Percentiles rank a stretch among this genome's conserved stretches.
phyloP scores from a whole-genome alignment of 2,888 invertebrate genomes.

The Oscheius sp. region DNA sequence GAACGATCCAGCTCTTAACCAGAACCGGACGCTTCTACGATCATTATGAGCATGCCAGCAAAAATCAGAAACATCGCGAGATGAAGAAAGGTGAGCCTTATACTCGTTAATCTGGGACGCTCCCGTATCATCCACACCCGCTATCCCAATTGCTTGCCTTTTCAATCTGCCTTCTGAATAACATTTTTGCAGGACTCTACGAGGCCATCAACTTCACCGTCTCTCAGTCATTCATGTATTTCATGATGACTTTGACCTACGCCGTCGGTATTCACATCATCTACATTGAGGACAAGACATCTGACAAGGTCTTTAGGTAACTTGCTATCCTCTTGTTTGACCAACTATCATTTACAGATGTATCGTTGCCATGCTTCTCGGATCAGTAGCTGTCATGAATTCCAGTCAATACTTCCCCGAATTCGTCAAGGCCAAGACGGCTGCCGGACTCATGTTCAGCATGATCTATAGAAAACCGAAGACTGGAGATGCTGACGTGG shows the following conservation, averaged over 20 bases:
- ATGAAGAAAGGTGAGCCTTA: constrained; percentile 46
- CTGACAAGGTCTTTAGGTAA: constrained; percentile 53
- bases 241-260: constrained; percentile 57
- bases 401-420: constrained; percentile 72
- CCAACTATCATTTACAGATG: neutral
- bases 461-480: constrained; percentile 70
- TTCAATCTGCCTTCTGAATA: neutral
- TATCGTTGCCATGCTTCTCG: constrained; percentile 54
- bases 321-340: neutral
- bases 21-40: constrained; percentile 73
- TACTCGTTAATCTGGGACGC: no score
- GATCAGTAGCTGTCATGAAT: constrained; percentile 56
- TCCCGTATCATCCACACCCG: no score
- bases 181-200: constrained; percentile 42
- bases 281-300: constrained; percentile 48
- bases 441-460: constrained; percentile 74
- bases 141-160: neutral
- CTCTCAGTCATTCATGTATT: constrained; percentile 62
- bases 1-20: constrained; percentile 75
- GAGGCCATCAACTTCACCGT: constrained; percentile 63
- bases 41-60: constrained; percentile 62
- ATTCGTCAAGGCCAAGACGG: constrained; percentile 74
- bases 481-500: constrained; percentile 70
- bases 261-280: constrained; percentile 60
- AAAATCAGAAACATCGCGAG: constrained; percentile 54